Conservation (phyloP, 37 sponge, comb jelly and placozoan species). For the Amphimedon queenslandica region DNA sequence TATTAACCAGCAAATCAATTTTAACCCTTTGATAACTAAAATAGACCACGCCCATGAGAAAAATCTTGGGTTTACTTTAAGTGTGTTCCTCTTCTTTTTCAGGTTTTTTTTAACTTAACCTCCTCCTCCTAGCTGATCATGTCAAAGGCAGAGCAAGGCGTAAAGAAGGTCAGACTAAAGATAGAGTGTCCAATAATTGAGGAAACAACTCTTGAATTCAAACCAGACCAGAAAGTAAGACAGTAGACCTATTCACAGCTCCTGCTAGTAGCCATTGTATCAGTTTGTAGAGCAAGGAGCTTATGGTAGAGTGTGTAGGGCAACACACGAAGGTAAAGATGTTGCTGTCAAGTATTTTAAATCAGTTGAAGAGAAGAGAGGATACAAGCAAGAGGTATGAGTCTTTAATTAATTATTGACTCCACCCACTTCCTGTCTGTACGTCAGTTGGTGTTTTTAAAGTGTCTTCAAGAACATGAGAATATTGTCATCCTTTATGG, state of each 20-base stretch:
- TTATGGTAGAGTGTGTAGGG: conserved; percentile 59
- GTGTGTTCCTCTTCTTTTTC: too few species aligned
- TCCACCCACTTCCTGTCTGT: neutral
- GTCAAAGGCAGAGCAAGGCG: neutral
- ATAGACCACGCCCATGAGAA: too few species aligned
- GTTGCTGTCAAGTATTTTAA: conserved; percentile 74
- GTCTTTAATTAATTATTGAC: neutral
- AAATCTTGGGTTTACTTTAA: too few species aligned
- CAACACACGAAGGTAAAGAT: conserved; percentile 31
- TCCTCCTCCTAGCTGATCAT: neutral
- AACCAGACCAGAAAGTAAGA: neutral
- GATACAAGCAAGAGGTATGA: conserved; percentile 63
- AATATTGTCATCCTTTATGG: conserved; percentile 54
- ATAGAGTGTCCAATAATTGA: neutral
- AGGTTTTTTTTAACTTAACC: neutral
- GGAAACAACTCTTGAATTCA: neutral
- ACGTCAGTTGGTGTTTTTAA: conserved; percentile 19
- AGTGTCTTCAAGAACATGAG: conserved; percentile 33
- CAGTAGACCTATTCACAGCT: too few species aligned
- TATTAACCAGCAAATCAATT: too few species aligned
- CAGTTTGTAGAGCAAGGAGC: conserved; percentile 50
- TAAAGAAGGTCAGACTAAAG: neutral
- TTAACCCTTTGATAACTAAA: too few species aligned
- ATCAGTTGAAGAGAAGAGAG: conserved; percentile 53
- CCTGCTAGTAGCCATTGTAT: neutral